phyloP scores from a whole-genome alignment of 2,888 invertebrate genomes.

The Ferdinandea cuprea region DNA sequence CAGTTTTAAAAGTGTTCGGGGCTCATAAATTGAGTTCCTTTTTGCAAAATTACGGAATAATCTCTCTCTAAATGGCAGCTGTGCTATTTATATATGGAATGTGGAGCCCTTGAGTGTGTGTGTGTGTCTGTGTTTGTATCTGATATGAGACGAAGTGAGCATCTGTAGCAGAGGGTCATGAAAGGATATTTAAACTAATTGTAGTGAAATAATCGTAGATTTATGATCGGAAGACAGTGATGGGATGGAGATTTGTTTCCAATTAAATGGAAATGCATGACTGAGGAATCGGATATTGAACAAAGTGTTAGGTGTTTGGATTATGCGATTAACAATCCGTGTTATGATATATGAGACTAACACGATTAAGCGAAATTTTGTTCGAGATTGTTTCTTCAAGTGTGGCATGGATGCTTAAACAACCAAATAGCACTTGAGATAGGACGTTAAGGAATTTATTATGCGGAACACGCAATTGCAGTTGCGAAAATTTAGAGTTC shows the following conservation, averaged over 20 bases:
- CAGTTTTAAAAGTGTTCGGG: slow-evolving; percentile 71
- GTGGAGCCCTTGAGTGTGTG: background rate
- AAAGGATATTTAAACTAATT: slow-evolving; percentile 70
- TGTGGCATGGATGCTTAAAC: background rate
- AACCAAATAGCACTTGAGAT: background rate
- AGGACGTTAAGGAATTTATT: slow-evolving; percentile 4
- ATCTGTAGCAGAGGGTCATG: background rate
- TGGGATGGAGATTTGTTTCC: slow-evolving; percentile 73
- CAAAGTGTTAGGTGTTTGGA: slow-evolving; percentile 63
- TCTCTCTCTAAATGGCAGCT: slow-evolving; percentile 66
- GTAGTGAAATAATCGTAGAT: slow-evolving; percentile 74
- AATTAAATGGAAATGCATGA: slow-evolving; percentile 68
- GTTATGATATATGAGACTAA: slow-evolving; percentile 50
- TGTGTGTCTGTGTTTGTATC: too few species aligned
- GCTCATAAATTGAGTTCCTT: slow-evolving; percentile 70
- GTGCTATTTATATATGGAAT: slow-evolving; percentile 19
- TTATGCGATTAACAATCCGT: slow-evolving; percentile 69
- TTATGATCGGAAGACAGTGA: slow-evolving; percentile 68
- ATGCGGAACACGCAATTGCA: slow-evolving; percentile 19
- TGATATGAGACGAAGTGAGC: too few species aligned
- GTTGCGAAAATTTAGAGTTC: background rate
- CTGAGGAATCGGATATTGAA: slow-evolving; percentile 65
- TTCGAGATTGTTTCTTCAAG: slow-evolving; percentile 16
- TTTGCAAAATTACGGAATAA: slow-evolving; percentile 67
- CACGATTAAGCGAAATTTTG: background rate